A percentile compares a stretch with the other conserved stretches of the same genome.
These are phyloP conservation scores for Falco punctatus DNA, from an alignment of 2,113 vertebrate species.

Conservation along the genomic window DNA sequence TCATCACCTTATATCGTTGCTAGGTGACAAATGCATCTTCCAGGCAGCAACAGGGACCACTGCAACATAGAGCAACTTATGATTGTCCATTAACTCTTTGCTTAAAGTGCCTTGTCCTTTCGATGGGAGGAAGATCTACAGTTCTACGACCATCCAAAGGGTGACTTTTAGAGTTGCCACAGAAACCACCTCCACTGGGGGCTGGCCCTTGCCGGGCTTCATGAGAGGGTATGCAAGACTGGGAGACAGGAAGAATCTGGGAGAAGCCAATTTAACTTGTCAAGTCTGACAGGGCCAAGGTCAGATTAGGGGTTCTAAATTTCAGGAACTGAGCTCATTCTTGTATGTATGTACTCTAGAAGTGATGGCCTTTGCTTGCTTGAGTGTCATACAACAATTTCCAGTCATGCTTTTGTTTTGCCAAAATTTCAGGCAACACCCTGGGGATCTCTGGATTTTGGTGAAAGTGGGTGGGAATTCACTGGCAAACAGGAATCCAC, in stretches of 20 bases:
- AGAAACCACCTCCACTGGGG: background rate
- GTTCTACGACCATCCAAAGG: background rate
- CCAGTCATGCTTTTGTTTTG: background rate
- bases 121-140: background rate
- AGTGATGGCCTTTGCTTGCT: background rate
- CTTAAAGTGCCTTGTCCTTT: background rate
- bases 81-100: background rate
- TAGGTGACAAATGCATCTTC: conserved; percentile 62
- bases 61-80: background rate
- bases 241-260: background rate
- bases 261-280: background rate
- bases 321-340: background rate
- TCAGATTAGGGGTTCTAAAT: background rate
- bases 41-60: background rate
- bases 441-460: background rate
- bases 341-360: background rate
- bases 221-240: background rate
- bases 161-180: background rate
- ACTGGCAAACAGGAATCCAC: background rate
- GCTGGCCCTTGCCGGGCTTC: background rate
- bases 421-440: background rate
- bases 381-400: background rate
- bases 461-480: background rate
- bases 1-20: conserved; percentile 37
- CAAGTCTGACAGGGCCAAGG: background rate